Base-by-base conservation (phyloP, 2,888 invertebrate species). In the Cantharis nigra region DNA sequence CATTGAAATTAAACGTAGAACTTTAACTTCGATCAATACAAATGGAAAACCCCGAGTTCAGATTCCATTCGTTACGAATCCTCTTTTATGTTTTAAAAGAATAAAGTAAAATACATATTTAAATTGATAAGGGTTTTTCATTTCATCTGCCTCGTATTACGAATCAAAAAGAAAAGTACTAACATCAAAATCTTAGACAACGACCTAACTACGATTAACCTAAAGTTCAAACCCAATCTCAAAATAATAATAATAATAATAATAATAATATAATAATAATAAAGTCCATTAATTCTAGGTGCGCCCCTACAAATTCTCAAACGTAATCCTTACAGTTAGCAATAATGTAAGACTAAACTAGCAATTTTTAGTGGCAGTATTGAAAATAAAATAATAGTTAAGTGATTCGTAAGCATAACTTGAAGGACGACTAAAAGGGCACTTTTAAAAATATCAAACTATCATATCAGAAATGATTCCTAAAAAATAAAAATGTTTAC, bases 261-360 rank as follows among this genome's bases (percentile, higher is more conserved):
- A 33, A 20, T 20, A 20, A n/a, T 26, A 13, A 5, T 33, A 3
- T 11, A 30, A 3, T 49, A 49, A 49, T 49, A 49, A 49, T n/a
- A 49, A 33, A 33, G 33, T 33, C 33, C 33, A 49, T 49, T 49
- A 49, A 49, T 7, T 49, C 49, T 49, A 49, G 49, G 49, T n/a
- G 49, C 49, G n/a, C 49, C 49, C 49, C 23, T 3, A 23, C 65
- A 67, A 67, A 67, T 65, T 73, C 74, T 20, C 67, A 77, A 71
- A 33, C 62, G 71, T 71, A 49, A 69, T 71, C 49, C 67, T 72
- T 75, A 79, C 76, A 79, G 71, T 69, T 77, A 79, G 79, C 79
- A 79, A 79, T 79, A 79, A 79, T 70, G 33, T 79, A 79, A 79
- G 79, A 79, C 79, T 79, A 79, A 78, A 67, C 16, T 74, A 74